Evolutionary conservation across 1,140 invertebrate genomes (phyloP).

Genomic region (Bombus waltoni): DNA sequence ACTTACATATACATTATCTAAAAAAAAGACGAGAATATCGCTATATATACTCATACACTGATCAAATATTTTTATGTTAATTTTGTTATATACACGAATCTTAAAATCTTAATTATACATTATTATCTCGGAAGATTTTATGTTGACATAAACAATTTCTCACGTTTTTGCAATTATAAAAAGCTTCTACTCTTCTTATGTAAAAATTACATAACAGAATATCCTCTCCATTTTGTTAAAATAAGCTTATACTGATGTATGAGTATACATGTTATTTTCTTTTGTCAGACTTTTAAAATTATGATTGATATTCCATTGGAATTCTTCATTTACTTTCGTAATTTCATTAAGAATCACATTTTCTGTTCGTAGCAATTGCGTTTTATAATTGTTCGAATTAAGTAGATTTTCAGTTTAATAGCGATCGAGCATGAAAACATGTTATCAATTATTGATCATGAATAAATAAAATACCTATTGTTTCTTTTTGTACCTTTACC

Average conservation of each 20-base stretch:
- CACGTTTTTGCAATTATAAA: not conserved
- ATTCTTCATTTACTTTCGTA: not conserved
- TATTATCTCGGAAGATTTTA: not conserved
- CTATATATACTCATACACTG: not conserved
- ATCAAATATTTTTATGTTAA: conserved; percentile 25
- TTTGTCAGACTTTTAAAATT: conserved; percentile 17
- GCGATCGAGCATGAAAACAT: not conserved
- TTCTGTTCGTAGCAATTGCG: not conserved
- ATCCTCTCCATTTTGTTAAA: not conserved
- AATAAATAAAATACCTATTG: not conserved
- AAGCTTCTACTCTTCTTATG: not conserved
- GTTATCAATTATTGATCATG: not conserved
- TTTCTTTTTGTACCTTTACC: not conserved
- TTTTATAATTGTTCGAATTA: not conserved
- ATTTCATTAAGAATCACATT: conserved; percentile 1
- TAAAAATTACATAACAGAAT: not conserved
- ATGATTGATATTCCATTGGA: not conserved
- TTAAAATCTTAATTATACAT: not conserved
- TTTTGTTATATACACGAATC: conserved; percentile 5
- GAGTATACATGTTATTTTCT: not conserved
- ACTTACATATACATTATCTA: conserved; percentile 16
- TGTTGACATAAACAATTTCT: not conserved
- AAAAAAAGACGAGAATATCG: conserved; percentile 5
- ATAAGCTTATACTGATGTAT: not conserved
- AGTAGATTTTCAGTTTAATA: not conserved